Conservation (phyloP, 2,797 vertebrate species). For the Malacoraja senta region DNA sequence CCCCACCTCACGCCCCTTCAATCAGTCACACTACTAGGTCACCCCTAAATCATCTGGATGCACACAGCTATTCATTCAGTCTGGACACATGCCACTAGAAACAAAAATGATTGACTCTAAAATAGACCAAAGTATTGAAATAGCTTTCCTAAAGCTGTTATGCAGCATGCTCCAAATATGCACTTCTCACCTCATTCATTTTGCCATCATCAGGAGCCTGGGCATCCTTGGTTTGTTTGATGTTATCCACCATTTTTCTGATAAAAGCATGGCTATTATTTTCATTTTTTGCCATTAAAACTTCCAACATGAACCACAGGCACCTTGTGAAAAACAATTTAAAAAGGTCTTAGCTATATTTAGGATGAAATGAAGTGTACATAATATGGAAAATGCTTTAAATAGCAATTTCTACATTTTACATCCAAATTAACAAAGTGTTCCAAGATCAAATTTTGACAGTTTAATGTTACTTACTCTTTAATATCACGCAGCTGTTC, state of each 20-base stretch:
- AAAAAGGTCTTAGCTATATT: not conserved
- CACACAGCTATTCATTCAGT: not conserved
- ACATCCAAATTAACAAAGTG: not conserved
- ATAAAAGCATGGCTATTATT: slow-evolving; percentile 98
- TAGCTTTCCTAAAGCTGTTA: not conserved
- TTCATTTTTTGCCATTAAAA: slow-evolving; percentile 98
- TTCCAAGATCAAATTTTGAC: not conserved
- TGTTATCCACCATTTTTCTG: slow-evolving; percentile 96
- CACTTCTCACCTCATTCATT: slow-evolving; percentile 79
- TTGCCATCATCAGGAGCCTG: slow-evolving; percentile 91
- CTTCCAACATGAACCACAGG: slow-evolving; percentile 99
- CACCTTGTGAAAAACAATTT: slow-evolving; percentile 62
- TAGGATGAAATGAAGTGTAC: not conserved
- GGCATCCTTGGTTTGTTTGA: slow-evolving; percentile 92
- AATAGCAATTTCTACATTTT: not conserved
- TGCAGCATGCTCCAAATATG: not conserved
- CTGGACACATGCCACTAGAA: too few species aligned
- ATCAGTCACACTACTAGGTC: too few species aligned
- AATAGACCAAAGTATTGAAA: not conserved
- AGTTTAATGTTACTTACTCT: slow-evolving; percentile 71
- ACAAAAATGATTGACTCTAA: too few species aligned
- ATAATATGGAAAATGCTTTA: not conserved
- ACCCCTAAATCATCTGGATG: too few species aligned
- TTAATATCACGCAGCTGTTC: slow-evolving; percentile 97
- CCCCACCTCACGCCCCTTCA: too few species aligned